Evolutionary conservation across 2,113 vertebrate species (phyloP), one percentile per base, ranked within the genome.

Genomic region (Boleophthalmus pectinirostris): DNA sequence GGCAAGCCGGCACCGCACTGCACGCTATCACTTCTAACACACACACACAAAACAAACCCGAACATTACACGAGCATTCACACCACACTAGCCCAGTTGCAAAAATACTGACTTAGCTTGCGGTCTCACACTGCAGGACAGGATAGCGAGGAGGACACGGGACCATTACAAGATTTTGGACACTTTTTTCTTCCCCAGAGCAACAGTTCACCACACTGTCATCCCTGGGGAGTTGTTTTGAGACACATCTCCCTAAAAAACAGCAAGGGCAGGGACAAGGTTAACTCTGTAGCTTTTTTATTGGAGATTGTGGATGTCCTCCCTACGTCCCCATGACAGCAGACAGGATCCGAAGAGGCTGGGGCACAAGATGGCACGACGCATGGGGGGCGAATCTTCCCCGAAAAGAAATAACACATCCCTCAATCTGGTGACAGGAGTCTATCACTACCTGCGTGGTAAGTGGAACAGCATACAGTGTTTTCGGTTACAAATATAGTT

Each of bases 361-460:
- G 85, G 88, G 89, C 70, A 85, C 83, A 84, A 84, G 77, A 95
- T 94, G 91, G 93, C 94, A 87, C 64, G 3, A 81, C 70, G 7
- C 66, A 90, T 74, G 69, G 90, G 72, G 79, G 93, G 84, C 47
- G 91, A 89, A 79, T 74, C 86, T 77, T 90, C 87, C 81, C 87
- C 86, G 25, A 92, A 93, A 90, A 94, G 85, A 90, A 94, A 85
- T 77, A 84, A 76, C 49, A 64, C 85, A 0, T 90, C 92, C 0
- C 85, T 94, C 75, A 95, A 94, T 82, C 89, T 95, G 82, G 90
- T 93, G 83, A 92, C 94, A 0, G 93, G 92, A 47, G 89, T 93
- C 84, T 92, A 82, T 75, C 94, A 89, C 78, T 93, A 88, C 81
- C 74, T 87, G 24, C 94, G 90, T 13, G 95, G 95, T 96, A 94